These are phyloP conservation scores for Sitobion miscanthi DNA, from an alignment of 1,140 invertebrate species.

Conservation along the genomic window DNA sequence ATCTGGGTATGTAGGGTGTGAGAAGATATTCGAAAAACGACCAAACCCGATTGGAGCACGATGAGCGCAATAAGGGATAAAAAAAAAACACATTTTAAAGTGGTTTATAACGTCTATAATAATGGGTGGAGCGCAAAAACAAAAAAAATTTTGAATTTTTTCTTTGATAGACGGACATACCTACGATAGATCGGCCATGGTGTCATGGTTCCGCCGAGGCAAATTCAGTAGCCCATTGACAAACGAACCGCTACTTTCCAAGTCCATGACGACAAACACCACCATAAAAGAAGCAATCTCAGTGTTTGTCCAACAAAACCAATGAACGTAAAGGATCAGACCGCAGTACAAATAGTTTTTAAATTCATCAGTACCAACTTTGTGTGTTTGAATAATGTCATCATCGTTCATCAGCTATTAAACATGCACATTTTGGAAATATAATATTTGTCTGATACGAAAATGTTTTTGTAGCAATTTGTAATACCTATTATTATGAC, in stretches of 20 bases:
- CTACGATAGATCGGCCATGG: slow-evolving; percentile 77
- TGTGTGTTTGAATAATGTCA: not conserved
- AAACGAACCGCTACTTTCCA: slow-evolving; percentile 69
- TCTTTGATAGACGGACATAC: slow-evolving; percentile 74
- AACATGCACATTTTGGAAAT: not conserved
- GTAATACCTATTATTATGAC: not conserved
- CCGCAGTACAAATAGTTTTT: not conserved
- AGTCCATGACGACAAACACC: slow-evolving; percentile 68
- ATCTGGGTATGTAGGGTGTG: too few relatives aligned
- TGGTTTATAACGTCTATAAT: too few relatives aligned
- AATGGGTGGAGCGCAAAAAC: not conserved
- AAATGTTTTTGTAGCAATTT: not conserved
- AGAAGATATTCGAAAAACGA: not conserved
- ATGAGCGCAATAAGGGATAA: not conserved
- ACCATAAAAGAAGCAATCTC: slow-evolving; percentile 46
- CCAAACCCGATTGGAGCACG: too few relatives aligned
- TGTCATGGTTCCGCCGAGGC: slow-evolving; percentile 76
- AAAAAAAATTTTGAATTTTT: not conserved
- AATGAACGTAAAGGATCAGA: not conserved
- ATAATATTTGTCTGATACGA: not conserved
- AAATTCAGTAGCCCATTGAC: slow-evolving; percentile 80
- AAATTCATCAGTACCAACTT: not conserved
- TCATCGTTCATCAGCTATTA: not conserved
- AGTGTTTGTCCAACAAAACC: slow-evolving; percentile 19
- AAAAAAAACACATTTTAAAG: not conserved